A percentile compares a stretch with the other conserved stretches of the same genome.
phyloP scores from a whole-genome alignment of 2,113 vertebrate genomes.

The Gopherus flavomarginatus region DNA sequence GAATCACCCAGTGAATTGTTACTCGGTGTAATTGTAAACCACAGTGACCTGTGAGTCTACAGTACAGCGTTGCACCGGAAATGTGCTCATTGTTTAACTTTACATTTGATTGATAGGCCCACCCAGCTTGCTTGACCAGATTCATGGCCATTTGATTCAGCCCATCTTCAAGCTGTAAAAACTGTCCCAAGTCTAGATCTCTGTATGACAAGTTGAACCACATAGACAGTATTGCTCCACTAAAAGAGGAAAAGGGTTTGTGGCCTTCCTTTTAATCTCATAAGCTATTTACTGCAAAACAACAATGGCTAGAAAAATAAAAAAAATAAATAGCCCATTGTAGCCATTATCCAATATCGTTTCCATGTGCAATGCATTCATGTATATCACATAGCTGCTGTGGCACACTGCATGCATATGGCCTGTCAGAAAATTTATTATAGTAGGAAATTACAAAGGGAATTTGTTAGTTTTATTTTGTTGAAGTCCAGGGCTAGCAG shows the following conservation, averaged over 20 bases:
- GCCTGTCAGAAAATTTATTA: slow-evolving; percentile 21
- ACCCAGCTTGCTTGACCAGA: background rate
- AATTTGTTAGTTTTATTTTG: slow-evolving; percentile 28
- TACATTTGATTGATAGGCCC: background rate
- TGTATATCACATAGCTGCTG: background rate
- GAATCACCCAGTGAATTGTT: background rate
- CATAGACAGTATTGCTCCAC: background rate
- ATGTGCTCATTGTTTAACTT: background rate
- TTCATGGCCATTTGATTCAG: background rate
- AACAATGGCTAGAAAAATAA: background rate
- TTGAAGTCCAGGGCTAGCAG: background rate
- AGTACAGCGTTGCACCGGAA: background rate
- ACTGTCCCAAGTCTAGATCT: background rate
- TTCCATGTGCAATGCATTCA: background rate
- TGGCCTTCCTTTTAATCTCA: background rate
- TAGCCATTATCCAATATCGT: background rate
- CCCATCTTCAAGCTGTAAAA: background rate
- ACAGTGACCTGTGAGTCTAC: background rate
- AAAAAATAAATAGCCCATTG: background rate
- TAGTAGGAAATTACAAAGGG: slow-evolving; percentile 25
- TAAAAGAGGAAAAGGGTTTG: background rate
- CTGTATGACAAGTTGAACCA: background rate
- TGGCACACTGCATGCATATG: background rate
- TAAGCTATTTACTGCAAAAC: background rate
- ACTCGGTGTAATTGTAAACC: background rate